These are phyloP conservation scores for Sinopyrophorus schimmeli DNA, from an alignment of 2,888 invertebrate species.

Conservation along the genomic window DNA sequence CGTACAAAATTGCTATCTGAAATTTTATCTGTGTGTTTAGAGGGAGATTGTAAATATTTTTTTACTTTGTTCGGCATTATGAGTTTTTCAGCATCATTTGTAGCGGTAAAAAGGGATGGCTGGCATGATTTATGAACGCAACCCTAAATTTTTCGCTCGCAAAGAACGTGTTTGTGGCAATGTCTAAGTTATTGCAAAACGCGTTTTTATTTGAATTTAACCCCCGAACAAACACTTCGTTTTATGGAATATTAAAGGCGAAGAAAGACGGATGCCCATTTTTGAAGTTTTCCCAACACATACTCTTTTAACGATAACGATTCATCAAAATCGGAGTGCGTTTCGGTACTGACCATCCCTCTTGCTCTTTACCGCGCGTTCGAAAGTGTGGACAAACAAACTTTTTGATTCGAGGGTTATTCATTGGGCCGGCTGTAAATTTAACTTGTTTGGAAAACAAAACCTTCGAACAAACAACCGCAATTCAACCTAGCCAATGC, in stretches of 20 bases:
- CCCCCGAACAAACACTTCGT: neutral
- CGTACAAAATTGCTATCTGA: no score
- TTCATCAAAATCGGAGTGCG: no score
- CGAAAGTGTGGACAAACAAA: no score
- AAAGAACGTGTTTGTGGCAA: neutral
- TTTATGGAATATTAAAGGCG: constrained; percentile 2
- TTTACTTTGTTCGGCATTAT: no score
- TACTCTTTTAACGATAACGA: neutral
- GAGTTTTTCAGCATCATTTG: no score
- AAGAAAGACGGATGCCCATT: neutral
- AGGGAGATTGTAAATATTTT: no score
- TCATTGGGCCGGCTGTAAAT: constrained; percentile 7
- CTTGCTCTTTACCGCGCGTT: no score
- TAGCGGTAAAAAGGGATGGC: no score
- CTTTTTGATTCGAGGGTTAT: constrained; percentile 1
- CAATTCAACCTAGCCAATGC: constrained; percentile 25
- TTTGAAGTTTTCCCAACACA: neutral
- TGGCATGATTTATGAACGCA: neutral
- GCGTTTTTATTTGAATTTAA: constrained; percentile 1
- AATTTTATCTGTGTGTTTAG: no score
- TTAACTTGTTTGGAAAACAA: constrained; percentile 16
- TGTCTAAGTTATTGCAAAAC: neutral
- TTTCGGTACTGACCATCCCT: no score
- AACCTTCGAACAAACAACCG: constrained; percentile 16
- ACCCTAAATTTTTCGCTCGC: neutral